Evolutionary conservation across 2,113 vertebrate genomes (phyloP).

Genomic region (Prolemur simus): DNA sequence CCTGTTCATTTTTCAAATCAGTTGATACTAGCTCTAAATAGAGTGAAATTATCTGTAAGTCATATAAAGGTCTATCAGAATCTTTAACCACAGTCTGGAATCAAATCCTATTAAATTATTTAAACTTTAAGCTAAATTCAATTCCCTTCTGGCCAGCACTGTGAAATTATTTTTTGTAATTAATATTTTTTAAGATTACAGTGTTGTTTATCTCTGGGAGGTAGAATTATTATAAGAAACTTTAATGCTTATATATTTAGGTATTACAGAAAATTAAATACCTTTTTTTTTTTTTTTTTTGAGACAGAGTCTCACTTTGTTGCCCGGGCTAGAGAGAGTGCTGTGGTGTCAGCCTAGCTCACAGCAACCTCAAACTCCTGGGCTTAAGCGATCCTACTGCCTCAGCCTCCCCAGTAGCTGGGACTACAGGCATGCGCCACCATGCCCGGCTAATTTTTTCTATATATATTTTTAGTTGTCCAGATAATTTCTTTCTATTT

Average conservation of each 20-base stretch:
- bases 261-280: slow-evolving; percentile 7
- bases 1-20: neutral
- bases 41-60: neutral
- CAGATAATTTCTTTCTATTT: too few relatives aligned
- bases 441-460: too few relatives aligned
- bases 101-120: slow-evolving; percentile 24
- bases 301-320: too few relatives aligned
- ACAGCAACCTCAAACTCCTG: too few relatives aligned
- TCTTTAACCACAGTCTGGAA: neutral
- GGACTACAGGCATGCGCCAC: too few relatives aligned
- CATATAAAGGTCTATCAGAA: neutral
- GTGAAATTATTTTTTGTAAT: neutral
- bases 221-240: neutral
- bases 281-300: too few relatives aligned
- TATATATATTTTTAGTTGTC: too few relatives aligned
- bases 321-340: too few relatives aligned
- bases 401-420: too few relatives aligned
- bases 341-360: too few relatives aligned
- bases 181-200: neutral
- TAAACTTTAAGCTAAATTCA: neutral
- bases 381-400: too few relatives aligned
- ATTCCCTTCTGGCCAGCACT: neutral
- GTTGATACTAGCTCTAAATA: neutral
- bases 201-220: neutral
- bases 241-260: neutral